Evolutionary conservation across 2,888 invertebrate genomes (phyloP).

Genomic region (Mesochorus sp.): DNA sequence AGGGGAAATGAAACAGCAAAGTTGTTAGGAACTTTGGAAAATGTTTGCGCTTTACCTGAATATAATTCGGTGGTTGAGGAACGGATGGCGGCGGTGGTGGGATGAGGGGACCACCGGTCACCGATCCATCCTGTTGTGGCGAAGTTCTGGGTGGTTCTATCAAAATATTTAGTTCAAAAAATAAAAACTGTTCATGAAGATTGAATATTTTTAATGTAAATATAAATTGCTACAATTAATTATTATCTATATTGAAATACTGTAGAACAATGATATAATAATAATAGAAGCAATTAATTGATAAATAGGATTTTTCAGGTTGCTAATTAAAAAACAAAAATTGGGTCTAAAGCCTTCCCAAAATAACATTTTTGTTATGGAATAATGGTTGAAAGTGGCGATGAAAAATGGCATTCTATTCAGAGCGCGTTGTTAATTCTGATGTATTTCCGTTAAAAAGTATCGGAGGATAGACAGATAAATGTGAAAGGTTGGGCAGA

Average conservation of each 20-base stretch:
- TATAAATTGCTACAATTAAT: too few relatives aligned
- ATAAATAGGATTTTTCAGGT: too few relatives aligned
- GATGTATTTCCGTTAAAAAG: conserved; percentile 13
- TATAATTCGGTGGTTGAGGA: conserved; percentile 77
- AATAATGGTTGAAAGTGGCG: background rate
- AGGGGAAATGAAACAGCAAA: background rate
- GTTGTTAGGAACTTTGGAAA: background rate
- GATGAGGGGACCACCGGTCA: conserved; percentile 81
- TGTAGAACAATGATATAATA: too few relatives aligned
- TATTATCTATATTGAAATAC: too few relatives aligned
- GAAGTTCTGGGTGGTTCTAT: conserved; percentile 92
- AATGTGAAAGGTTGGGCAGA: background rate
- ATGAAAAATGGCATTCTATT: background rate
- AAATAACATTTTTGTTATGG: too few relatives aligned
- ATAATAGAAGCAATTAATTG: too few relatives aligned
- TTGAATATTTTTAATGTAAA: background rate
- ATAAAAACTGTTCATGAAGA: background rate
- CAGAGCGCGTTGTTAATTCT: background rate
- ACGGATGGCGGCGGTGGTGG: conserved; percentile 80
- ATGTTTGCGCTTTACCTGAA: conserved; percentile 74
- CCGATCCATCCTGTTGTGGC: conserved; percentile 88
- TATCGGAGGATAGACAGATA: background rate
- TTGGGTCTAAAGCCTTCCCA: too few relatives aligned
- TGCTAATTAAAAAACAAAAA: too few relatives aligned
- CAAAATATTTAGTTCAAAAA: conserved; percentile 71